These are phyloP conservation scores for Lampropteryx suffumata DNA, from an alignment of 2,888 invertebrate species.

Conservation along the genomic window DNA sequence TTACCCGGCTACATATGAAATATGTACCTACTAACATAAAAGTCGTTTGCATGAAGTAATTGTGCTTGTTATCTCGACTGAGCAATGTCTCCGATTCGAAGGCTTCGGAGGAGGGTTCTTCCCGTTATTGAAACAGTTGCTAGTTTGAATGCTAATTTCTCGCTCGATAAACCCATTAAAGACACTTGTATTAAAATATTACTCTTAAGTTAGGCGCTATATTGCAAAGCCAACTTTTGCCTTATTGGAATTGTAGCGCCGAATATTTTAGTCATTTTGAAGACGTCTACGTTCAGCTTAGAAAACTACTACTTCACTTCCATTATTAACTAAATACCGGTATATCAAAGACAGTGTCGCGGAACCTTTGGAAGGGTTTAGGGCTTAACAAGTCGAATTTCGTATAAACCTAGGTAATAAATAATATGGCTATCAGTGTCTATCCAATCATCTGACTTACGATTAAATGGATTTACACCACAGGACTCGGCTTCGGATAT, in stretches of 20 bases:
- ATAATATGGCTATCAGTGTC: not conserved
- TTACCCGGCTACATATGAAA: conserved; percentile 35
- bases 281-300: too few species aligned
- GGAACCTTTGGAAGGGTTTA: too few species aligned
- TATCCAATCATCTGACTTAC: conserved; percentile 17
- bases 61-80: conserved; percentile 47
- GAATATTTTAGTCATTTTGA: conserved; percentile 29
- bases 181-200: conserved; percentile 43
- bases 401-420: too few species aligned
- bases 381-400: too few species aligned
- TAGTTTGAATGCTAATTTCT: conserved; percentile 46
- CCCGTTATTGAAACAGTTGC: conserved; percentile 45
- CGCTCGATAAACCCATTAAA: conserved; percentile 43
- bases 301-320: too few species aligned
- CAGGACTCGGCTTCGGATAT: conserved; percentile 40
- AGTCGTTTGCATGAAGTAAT: conserved; percentile 45
- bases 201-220: conserved; percentile 36
- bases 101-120: conserved; percentile 36
- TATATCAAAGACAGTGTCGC: too few species aligned
- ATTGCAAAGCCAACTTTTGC: conserved; percentile 26
- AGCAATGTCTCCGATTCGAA: conserved; percentile 40
- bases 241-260: conserved; percentile 25
- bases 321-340: too few species aligned
- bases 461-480: conserved; percentile 27
- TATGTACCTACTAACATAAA: conserved; percentile 31